Evolutionary conservation across 2,113 vertebrate genomes (phyloP).

Genomic region (Dicaeum eximium): DNA sequence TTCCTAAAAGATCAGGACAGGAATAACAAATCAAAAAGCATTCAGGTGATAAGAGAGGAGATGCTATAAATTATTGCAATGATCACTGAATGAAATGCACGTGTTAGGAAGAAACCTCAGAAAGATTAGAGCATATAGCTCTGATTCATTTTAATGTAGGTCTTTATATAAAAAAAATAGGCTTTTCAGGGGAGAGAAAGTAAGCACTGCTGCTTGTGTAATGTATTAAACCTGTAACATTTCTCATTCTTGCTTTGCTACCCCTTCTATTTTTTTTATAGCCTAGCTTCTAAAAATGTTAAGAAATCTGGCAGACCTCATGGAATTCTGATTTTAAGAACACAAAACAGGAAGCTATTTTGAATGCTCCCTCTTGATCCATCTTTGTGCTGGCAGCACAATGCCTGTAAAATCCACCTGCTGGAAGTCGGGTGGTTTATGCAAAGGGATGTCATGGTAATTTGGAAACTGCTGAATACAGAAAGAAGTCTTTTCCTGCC

Average conservation of each 20-base stretch:
- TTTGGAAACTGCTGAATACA: slow-evolving; percentile 79
- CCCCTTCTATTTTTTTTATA: background rate
- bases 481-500: slow-evolving; percentile 75
- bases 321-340: slow-evolving; percentile 51
- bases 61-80: background rate
- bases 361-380: slow-evolving; percentile 66
- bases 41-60: background rate
- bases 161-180: background rate
- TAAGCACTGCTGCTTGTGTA: background rate
- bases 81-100: background rate
- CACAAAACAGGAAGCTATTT: slow-evolving; percentile 73
- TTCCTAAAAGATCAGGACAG: background rate
- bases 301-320: slow-evolving; percentile 52
- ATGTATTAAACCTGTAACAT: background rate
- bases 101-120: background rate
- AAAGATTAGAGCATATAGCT: background rate
- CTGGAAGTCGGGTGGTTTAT: slow-evolving; percentile 85
- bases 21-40: background rate
- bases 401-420: slow-evolving; percentile 83
- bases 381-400: slow-evolving; percentile 74
- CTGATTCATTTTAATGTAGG: background rate
- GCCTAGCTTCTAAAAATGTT: slow-evolving; percentile 38
- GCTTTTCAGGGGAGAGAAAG: background rate
- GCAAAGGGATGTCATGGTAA: slow-evolving; percentile 81
- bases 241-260: background rate